These are phyloP conservation scores for Otolemur garnettii DNA, from an alignment of 2,113 vertebrate species.

Conservation along the genomic window DNA sequence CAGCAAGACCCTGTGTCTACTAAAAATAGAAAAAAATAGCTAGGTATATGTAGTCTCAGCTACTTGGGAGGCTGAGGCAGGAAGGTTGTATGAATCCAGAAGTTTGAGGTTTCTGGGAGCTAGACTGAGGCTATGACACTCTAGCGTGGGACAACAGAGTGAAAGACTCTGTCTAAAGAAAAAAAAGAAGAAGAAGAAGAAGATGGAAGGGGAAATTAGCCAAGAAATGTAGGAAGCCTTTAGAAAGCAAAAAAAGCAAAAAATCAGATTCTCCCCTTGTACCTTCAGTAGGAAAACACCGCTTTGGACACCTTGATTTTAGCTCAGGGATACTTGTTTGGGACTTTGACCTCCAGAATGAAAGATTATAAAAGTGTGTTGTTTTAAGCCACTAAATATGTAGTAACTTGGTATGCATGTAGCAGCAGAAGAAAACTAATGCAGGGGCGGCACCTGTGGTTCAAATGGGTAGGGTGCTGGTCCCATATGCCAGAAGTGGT, in stretches of 20 bases:
- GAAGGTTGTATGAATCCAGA: no score
- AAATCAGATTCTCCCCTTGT: not conserved
- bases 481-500: no score
- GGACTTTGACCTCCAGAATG: not conserved
- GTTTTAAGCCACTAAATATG: not conserved
- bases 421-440: not conserved
- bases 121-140: no score
- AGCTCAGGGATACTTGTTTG: not conserved
- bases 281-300: not conserved
- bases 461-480: no score
- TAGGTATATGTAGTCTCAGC: no score
- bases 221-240: not conserved
- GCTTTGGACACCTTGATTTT: not conserved
- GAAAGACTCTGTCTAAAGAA: no score
- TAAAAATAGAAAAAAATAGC: no score
- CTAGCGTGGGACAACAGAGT: no score
- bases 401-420: not conserved
- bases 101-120: no score
- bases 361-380: not conserved
- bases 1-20: no score
- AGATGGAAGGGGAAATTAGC: not conserved
- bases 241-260: conserved; percentile 13
- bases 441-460: no score
- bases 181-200: not conserved
- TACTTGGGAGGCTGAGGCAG: no score